phyloP scores from a whole-genome alignment of 2,888 invertebrate species.

The Troglohyphantes excavatus region DNA sequence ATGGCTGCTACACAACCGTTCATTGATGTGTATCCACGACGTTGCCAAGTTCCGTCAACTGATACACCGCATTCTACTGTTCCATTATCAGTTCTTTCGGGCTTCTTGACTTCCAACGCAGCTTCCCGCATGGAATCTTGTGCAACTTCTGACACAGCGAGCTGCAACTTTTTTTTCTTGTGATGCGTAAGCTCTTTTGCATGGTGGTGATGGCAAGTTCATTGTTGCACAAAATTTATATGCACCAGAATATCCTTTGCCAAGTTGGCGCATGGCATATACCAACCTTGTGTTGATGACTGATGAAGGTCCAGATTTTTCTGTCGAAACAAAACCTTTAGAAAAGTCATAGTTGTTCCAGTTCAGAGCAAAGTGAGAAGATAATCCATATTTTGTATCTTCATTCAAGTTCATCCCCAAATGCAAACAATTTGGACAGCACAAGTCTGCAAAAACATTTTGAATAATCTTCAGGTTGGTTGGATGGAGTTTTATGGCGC shows the following conservation, averaged over 20 bases:
- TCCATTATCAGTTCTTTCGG: background rate
- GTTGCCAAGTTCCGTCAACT: constrained; percentile 1
- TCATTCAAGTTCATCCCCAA: too few relatives aligned
- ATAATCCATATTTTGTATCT: background rate
- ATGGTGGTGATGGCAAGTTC: background rate
- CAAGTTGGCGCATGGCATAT: background rate
- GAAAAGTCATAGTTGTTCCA: background rate
- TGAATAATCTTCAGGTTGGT: too few relatives aligned
- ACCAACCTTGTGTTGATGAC: background rate
- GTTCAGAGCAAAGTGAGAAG: background rate
- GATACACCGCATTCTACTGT: background rate
- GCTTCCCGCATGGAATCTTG: background rate
- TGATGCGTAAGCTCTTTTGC: background rate
- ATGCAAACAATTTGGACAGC: too few relatives aligned
- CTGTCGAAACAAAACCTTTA: background rate
- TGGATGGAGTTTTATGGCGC: too few relatives aligned
- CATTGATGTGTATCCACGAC: background rate
- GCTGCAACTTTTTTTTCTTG: background rate
- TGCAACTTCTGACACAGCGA: background rate
- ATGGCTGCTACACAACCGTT: background rate
- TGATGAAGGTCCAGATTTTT: background rate
- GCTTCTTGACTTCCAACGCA: background rate
- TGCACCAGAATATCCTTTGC: background rate
- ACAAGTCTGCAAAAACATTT: too few relatives aligned
- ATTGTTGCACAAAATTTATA: background rate